phyloP scores from a whole-genome alignment of 2,888 invertebrate species.

The Andrena fulva region DNA sequence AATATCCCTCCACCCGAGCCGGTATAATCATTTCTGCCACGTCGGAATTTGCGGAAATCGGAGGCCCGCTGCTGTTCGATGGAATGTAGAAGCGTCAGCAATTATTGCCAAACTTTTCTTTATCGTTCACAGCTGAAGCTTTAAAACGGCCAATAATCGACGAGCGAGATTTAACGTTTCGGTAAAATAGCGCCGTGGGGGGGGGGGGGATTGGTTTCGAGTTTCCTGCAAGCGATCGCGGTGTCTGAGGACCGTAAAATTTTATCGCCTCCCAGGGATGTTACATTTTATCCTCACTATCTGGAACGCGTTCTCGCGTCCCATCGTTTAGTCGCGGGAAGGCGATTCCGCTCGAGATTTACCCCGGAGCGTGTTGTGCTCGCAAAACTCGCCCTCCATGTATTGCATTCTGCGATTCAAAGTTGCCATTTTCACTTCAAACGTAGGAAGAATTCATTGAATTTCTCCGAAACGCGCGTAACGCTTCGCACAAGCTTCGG shows the following conservation, averaged over 20 bases:
- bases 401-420: not conserved
- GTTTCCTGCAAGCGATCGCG: not conserved
- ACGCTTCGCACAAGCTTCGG: too few relatives aligned
- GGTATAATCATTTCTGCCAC: too few relatives aligned
- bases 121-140: too few relatives aligned
- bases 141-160: too few relatives aligned
- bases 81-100: too few relatives aligned
- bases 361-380: not conserved
- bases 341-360: not conserved
- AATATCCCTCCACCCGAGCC: too few relatives aligned
- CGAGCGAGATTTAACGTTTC: not conserved
- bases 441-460: too few relatives aligned
- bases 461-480: too few relatives aligned
- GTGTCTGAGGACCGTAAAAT: slow-evolving; percentile 14
- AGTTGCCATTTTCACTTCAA: not conserved
- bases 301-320: not conserved
- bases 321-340: not conserved
- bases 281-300: not conserved
- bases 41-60: too few relatives aligned
- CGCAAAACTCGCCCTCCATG: not conserved
- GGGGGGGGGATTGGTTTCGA: not conserved
- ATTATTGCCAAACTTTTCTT: too few relatives aligned
- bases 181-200: too few relatives aligned
- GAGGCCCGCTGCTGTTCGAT: too few relatives aligned
- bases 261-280: slow-evolving; percentile 19